phyloP scores from a whole-genome alignment of 2,797 vertebrate genomes.

The Dicrostonyx torquatus region DNA sequence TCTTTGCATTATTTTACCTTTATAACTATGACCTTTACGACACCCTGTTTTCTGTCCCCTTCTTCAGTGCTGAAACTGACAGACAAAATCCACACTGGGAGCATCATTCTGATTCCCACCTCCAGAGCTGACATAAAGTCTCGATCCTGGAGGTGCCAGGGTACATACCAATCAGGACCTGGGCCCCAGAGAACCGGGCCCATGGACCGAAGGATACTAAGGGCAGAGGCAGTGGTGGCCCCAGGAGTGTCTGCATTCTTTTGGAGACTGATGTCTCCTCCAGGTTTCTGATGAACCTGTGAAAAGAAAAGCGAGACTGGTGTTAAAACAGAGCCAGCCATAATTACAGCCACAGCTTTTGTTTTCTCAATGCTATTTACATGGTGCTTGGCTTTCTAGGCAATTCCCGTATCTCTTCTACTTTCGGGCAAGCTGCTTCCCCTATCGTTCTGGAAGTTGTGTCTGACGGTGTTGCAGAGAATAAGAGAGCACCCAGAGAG shows the following conservation, averaged over 20 bases:
- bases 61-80: conserved; percentile 50
- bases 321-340: conserved; percentile 82
- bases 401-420: not conserved
- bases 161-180: conserved; percentile 81
- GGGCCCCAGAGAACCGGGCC: conserved; percentile 73
- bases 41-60: not conserved
- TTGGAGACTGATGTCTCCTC: conserved; percentile 85
- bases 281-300: conserved; percentile 84
- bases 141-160: conserved; percentile 62
- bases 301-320: conserved; percentile 83
- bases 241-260: conserved; percentile 84
- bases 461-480: conserved; percentile 1
- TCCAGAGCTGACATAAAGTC: conserved; percentile 76
- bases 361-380: conserved; percentile 82
- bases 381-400: conserved; percentile 67
- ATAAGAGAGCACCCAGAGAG: not conserved
- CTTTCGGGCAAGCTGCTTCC: not conserved
- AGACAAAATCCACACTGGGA: conserved; percentile 71
- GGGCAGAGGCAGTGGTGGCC: conserved; percentile 61
- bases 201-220: conserved; percentile 62
- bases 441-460: not conserved
- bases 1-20: not conserved
- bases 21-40: not conserved
- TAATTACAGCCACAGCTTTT: conserved; percentile 87
- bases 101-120: conserved; percentile 71